phyloP scores from a whole-genome alignment of 2,888 invertebrate genomes.

The Monochamus alternatus region DNA sequence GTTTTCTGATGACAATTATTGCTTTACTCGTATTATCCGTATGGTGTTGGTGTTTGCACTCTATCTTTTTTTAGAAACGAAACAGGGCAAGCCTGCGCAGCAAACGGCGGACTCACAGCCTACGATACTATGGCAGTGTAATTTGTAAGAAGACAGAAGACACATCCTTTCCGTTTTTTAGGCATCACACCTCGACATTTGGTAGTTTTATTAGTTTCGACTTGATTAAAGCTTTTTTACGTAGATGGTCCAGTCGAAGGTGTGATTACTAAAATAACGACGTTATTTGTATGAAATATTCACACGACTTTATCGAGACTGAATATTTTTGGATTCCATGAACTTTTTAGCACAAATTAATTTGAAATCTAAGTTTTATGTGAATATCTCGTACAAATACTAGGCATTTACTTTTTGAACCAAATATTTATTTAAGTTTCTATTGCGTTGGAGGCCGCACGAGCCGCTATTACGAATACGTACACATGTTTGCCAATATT shows the following conservation, averaged over 20 bases:
- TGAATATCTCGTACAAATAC: conserved; percentile 48
- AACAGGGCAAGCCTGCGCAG: conserved; percentile 86
- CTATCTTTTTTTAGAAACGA: conserved; percentile 83
- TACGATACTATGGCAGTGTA: conserved; percentile 99
- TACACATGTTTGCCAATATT: conserved; percentile 66
- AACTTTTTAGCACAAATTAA: conserved; percentile 38
- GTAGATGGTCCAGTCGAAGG: conserved; percentile 31
- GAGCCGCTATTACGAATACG: conserved; percentile 63
- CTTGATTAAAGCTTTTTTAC: conserved; percentile 5
- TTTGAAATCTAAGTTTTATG: conserved; percentile 24
- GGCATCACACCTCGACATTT: conserved; percentile 24
- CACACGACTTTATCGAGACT: conserved; percentile 57
- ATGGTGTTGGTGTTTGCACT: conserved; percentile 41
- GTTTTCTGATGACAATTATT: conserved; percentile 12
- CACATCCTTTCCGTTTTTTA: conserved; percentile 29
- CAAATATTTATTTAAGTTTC: conserved; percentile 62
- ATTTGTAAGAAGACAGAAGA: conserved; percentile 79
- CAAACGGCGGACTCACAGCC: conserved; percentile 95
- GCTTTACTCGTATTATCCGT: conserved; percentile 24
- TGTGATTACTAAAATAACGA: conserved; percentile 42
- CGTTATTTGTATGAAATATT: conserved; percentile 60
- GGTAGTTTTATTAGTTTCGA: conserved; percentile 18
- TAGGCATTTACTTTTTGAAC: conserved; percentile 51
- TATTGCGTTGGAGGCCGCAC: conserved; percentile 55
- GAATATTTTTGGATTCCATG: conserved; percentile 47